Evolutionary conservation across 2,888 invertebrate genomes (phyloP), one percentile per base, ranked within the genome.

Genomic region (Stenodera caucasica): DNA sequence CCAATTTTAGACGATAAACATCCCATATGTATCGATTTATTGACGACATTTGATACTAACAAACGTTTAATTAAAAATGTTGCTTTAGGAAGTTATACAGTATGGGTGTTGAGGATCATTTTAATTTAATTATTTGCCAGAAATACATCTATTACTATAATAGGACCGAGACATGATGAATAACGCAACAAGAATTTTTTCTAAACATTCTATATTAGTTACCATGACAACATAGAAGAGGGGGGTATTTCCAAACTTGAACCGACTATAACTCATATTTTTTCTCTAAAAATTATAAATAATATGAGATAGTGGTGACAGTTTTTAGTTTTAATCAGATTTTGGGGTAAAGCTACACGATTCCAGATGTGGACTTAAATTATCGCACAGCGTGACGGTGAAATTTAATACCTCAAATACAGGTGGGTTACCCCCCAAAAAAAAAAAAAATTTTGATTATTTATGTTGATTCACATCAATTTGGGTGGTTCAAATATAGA

Each of bases 341-440:
- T 40, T 52, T 18, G 23, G n/a, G 30, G 6, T n/a, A 30, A 23
- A 51, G 1, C 14, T 52, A 18, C 32, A 52, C 30, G 32, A 21
- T 14, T 14, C n/a, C 33, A 52, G 12, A 30, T 14, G n/a, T 51
- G 30, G 29, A 52, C 32, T 52, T 52, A 52, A 52, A 52, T 52
- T 52, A 52, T 32, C 52, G 32, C 52, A 52, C 52, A 52, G 52
- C 52, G 18, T 52, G 52, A 52, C 2, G 11, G 32, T 52, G 32
- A 30, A 52, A 52, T 29, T 32, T 32, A 30, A 52, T 52, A 52
- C 14, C 32, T 33, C 33, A 21, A 12, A 18, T 52, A 52, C 32
- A 52, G 51, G 30, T 51, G 51, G 5, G 15, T 30, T 33, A 15
- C 32, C n/a, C n/a, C n/a, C n/a, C n/a, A n/a, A n/a, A 14, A 52